Base-by-base conservation (phyloP, 2,113 vertebrate species). In the Propithecus coquereli region DNA sequence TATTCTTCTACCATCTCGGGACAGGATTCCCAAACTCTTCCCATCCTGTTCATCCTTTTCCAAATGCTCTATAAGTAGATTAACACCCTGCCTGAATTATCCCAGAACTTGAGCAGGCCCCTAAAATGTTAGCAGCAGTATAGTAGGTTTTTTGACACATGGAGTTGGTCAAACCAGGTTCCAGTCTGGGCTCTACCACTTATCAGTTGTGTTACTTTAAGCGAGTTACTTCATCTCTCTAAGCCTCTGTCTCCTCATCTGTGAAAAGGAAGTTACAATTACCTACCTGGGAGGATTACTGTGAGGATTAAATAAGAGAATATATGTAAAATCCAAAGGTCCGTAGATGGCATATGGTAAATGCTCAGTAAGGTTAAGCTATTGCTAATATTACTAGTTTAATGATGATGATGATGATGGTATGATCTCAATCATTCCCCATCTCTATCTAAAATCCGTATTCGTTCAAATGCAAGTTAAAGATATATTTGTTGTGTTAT, bases 401-500 rank as follows among this genome's bases (percentile, higher is more conserved):
- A 14, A 14, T 65, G 43, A 43, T 82, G 8, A 9, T 50, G 32
- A 52, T 63, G 12, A 50, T 34, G 74, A 20, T 22, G 6, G 34
- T 4, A 4, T 9, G 20, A 90, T 23, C 73, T 90, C 45, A 73
- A 54, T 54, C 76, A 54, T 54, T 23, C 32, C 20, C 32, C 34
- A 22, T 37, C 50, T 79, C 7, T 2, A 79, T 54, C 76, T 79
- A 54, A 79, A 79, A 79, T 79, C 76, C n/a, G 7, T n/a, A 59
- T 66, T n/a, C 61, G 40, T 89, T 70, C 50, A 94, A 90, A 92
- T 90, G 52, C 16, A 95, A 80, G 12, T 43, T 95, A 90, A 87
- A 92, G 43, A 59, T 20, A 18, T 5, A 47, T 52, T 61, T 94
- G 16, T n/a, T 68, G 37, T 76, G 71, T 68, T 79, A n/a, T n/a